Percentiles rank a stretch among this genome's conserved stretches.
These are phyloP conservation scores for Cynodonichthys magdalenae DNA, from an alignment of 2,797 vertebrate species.

Conservation along the genomic window DNA sequence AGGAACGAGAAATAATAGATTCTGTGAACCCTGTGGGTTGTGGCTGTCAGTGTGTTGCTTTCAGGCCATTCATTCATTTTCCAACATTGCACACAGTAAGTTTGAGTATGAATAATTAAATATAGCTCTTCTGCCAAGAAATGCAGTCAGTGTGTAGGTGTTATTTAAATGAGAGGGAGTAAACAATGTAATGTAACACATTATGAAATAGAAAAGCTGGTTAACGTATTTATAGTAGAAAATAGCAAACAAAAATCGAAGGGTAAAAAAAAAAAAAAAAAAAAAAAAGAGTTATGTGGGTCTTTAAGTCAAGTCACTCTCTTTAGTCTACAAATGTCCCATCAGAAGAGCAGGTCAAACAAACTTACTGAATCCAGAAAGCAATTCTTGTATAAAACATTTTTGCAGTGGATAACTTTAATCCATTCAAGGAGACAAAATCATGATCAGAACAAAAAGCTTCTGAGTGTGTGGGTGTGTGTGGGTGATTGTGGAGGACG, in stretches of 20 bases:
- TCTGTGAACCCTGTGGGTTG: background rate
- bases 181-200: background rate
- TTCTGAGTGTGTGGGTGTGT: background rate
- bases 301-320: background rate
- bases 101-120: slow-evolving; percentile 18
- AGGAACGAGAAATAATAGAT: background rate
- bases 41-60: background rate
- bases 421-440: slow-evolving; percentile 16
- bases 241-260: background rate
- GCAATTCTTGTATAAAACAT: background rate
- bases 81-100: background rate
- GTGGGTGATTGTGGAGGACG: slow-evolving; percentile 15
- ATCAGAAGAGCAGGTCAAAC: background rate
- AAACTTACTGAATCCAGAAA: background rate
- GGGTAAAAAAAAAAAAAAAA: background rate
- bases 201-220: background rate
- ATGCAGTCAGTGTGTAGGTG: slow-evolving; percentile 13
- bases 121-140: slow-evolving; percentile 11
- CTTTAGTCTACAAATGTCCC: background rate
- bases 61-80: slow-evolving; percentile 9
- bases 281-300: slow-evolving; percentile 1
- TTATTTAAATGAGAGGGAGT: background rate
- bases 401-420: background rate
- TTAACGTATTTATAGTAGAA: background rate
- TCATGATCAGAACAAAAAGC: slow-evolving; percentile 7